These are phyloP conservation scores for Lordiphosa andalusiaca DNA, from an alignment of 2,888 invertebrate species.

Conservation along the genomic window DNA sequence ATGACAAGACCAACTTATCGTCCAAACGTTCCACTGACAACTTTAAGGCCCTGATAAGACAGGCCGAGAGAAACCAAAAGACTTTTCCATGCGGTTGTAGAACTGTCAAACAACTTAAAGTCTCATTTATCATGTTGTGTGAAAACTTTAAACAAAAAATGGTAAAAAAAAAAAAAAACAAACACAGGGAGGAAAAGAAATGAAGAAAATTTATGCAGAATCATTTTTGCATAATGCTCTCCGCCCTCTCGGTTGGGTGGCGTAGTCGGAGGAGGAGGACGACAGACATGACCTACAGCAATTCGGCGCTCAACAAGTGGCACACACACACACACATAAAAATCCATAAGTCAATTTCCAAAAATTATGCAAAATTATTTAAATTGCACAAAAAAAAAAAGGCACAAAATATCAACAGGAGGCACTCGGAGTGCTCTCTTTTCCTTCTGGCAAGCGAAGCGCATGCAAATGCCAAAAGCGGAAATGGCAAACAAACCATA, in stretches of 20 bases:
- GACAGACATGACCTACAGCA: conserved; percentile 77
- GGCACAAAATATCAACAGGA: conserved; percentile 57
- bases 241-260: conserved; percentile 1
- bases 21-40: conserved; percentile 62
- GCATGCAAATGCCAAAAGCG: conserved; percentile 70
- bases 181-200: no score
- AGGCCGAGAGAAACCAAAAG: conserved; percentile 35
- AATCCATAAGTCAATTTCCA: conserved; percentile 77
- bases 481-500: conserved; percentile 76
- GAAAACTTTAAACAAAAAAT: conserved; percentile 51
- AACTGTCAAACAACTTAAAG: conserved; percentile 77
- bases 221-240: conserved; percentile 65
- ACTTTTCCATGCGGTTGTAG: not conserved
- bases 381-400: conserved; percentile 61
- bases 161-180: not conserved
- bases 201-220: conserved; percentile 54
- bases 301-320: conserved; percentile 66
- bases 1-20: conserved; percentile 2
- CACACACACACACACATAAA: conserved; percentile 51
- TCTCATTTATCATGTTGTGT: conserved; percentile 75
- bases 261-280: not conserved
- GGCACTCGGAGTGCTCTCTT: conserved; percentile 40
- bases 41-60: conserved; percentile 55
- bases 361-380: conserved; percentile 79
- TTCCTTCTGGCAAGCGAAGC: conserved; percentile 43